Evolutionary conservation across 2,888 invertebrate species (phyloP), one percentile per base, ranked within the genome.

Genomic region (Cephus runcator): DNA sequence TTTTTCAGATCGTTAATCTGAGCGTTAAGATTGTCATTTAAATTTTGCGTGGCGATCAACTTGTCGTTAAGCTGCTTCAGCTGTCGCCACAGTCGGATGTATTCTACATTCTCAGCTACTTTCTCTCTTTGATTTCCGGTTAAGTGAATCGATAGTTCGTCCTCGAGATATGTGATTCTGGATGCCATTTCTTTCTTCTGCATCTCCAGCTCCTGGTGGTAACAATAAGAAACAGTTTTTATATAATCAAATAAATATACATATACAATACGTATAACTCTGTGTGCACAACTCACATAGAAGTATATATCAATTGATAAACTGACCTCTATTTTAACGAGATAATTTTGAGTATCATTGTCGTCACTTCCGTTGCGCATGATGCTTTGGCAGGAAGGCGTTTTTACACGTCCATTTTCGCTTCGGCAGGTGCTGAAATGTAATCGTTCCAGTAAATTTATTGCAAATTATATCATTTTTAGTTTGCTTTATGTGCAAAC

Each of bases 101-200:
- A 88, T 76, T 90, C 91, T n/a, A 91, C 87, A 79, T 91, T 91
- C 76, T 91, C 91, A 0, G 88, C 87, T 1, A 87, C 86, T 78
- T 90, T 91, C 79, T 88, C 88, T 35, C 88, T 86, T 31, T 88
- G 88, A 78, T 81, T 88, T n/a, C 80, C 87, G 0, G 83, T 77
- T 12, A 82, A 77, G 69, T 81, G 83, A 34, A 76, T 79, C 12
- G 85, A 83, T n/a, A 91, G 76, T 75, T 89, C 86, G 40, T 82
- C 82, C 78, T 91, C 90, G 69, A 91, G 77, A 30, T 90, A 85
- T 4, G 77, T 71, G 73, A 91, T 89, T 75, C 85, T 85, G 34
- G 78, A 77, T 4, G 77, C 56, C 86, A 90, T 84, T 73, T 86
- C 85, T 76, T 87, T 88, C 79, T 87, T 89, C 77, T 90, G 85